A percentile compares a stretch with the other conserved stretches of the same genome.
These are phyloP conservation scores for Ochropleura leucogaster DNA, from an alignment of 2,888 invertebrate species.

Conservation along the genomic window DNA sequence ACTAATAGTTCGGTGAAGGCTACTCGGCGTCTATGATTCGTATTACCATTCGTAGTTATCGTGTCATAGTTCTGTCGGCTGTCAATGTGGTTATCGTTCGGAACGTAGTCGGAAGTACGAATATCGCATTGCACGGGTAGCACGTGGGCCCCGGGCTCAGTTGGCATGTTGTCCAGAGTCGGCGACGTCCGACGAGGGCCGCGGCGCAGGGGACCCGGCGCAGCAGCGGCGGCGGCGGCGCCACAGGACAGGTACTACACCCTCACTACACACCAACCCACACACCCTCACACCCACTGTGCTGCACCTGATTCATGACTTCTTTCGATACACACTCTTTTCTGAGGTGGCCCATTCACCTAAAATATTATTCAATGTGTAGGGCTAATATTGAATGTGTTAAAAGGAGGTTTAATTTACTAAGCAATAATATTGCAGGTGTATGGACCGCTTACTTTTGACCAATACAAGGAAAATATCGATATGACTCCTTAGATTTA, in stretches of 20 bases:
- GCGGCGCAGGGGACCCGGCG: slow-evolving; percentile 65
- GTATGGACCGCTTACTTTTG: neutral
- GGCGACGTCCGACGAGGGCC: slow-evolving; percentile 81
- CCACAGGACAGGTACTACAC: slow-evolving; percentile 68
- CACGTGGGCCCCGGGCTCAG: slow-evolving; percentile 5
- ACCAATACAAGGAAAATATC: slow-evolving; percentile 15
- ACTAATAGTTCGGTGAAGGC: slow-evolving; percentile 59
- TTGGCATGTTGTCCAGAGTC: slow-evolving; percentile 88
- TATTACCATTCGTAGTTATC: slow-evolving; percentile 13
- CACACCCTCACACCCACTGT: no score
- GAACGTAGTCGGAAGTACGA: slow-evolving; percentile 5
- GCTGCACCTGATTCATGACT: no score
- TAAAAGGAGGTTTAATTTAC: no score
- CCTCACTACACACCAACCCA: slow-evolving; percentile 24
- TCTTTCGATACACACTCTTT: no score
- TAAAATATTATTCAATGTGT: no score
- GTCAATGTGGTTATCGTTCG: neutral
- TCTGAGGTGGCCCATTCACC: no score
- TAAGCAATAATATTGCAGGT: no score
- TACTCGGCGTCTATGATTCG: slow-evolving; percentile 31
- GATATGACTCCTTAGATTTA: neutral
- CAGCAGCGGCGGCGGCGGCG: slow-evolving; percentile 73
- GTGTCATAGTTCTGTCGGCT: slow-evolving; percentile 13
- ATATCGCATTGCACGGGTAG: slow-evolving; percentile 4
- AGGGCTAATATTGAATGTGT: no score